Base-by-base conservation (phyloP, 2,797 vertebrate species). In the Babyrousa celebensis region DNA sequence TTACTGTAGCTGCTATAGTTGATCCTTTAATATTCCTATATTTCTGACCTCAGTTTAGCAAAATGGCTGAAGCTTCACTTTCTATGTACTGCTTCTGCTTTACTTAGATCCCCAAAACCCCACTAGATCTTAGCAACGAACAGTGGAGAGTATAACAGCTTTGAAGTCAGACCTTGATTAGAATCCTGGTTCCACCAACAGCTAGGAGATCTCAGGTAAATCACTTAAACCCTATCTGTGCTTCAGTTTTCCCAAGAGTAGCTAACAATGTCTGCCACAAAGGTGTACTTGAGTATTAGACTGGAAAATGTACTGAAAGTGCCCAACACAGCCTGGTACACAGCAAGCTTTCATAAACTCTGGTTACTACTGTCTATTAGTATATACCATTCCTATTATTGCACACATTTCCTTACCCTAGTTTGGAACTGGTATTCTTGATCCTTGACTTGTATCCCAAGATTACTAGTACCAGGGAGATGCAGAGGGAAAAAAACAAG, bases 21-120 rank as follows among this genome's bases (percentile, higher is more conserved):
- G 67, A 75, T n/a, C 4, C 15, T 56, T 52, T 68, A 56, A 83
- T 12, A 85, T 56, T 52, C 16, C 48, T 94, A 56, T 74, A 2
- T 94, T 89, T 89, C 85, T 83, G 43, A 93, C 12, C 60, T 95
- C 56, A 93, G 68, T 52, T 93, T 78, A 92, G 62, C 58, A 89
- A 85, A 67, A 95, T 91, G 58, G 78, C 52, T 85, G 8, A 91
- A 95, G 86, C 52, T 32, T 83, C 63, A 84, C 40, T 94, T 94
- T 94, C 48, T 71, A 48, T 62, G 88, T 93, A 52, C 56, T 94
- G 21, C 43, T 94, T 95, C 56, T 95, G 80, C 72, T 91, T 97
- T 89, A 85, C 20, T 95, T 27, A 91, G 32, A 91, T 23, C 52
- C 12, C 58, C 43, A 84, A 94, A 89, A 36, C 63, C 25, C 2